Evolutionary conservation across 2,888 invertebrate species (phyloP).

Genomic region (Agrotis segetum): DNA sequence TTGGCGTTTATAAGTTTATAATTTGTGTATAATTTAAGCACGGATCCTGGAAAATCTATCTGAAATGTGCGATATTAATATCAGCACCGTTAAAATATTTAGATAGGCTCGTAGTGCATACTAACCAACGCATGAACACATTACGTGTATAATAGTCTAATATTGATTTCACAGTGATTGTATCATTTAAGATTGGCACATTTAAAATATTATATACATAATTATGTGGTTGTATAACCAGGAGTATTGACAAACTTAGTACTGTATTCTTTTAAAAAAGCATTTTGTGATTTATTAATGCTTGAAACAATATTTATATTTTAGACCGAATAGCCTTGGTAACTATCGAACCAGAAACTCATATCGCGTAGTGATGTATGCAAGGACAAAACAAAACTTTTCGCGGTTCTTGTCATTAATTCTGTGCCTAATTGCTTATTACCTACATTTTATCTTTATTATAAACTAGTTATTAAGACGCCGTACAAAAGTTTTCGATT

Average conservation of each 20-base stretch:
- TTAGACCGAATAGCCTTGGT: slow-evolving; percentile 67
- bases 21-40: slow-evolving; percentile 52
- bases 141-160: slow-evolving; percentile 58
- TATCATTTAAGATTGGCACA: slow-evolving; percentile 62
- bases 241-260: slow-evolving; percentile 49
- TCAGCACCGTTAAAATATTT: slow-evolving; percentile 56
- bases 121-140: slow-evolving; percentile 55
- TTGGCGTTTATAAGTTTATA: slow-evolving; percentile 37
- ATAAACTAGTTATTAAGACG: slow-evolving; percentile 74
- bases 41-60: slow-evolving; percentile 50
- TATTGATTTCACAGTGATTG: slow-evolving; percentile 60
- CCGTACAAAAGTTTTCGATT: slow-evolving; percentile 81
- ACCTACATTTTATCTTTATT: slow-evolving; percentile 66
- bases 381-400: slow-evolving; percentile 54
- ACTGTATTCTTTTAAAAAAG: slow-evolving; percentile 35
- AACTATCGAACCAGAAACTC: slow-evolving; percentile 68
- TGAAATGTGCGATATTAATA: slow-evolving; percentile 65
- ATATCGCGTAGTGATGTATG: slow-evolving; percentile 68
- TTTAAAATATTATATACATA: slow-evolving; percentile 48
- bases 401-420: slow-evolving; percentile 58
- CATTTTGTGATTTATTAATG: slow-evolving; percentile 57
- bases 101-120: slow-evolving; percentile 38
- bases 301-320: slow-evolving; percentile 39
- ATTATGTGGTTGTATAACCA: slow-evolving; percentile 40
- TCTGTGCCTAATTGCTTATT: slow-evolving; percentile 61